Conservation (phyloP, 2,113 vertebrate species). For the Thunnus thynnus region DNA sequence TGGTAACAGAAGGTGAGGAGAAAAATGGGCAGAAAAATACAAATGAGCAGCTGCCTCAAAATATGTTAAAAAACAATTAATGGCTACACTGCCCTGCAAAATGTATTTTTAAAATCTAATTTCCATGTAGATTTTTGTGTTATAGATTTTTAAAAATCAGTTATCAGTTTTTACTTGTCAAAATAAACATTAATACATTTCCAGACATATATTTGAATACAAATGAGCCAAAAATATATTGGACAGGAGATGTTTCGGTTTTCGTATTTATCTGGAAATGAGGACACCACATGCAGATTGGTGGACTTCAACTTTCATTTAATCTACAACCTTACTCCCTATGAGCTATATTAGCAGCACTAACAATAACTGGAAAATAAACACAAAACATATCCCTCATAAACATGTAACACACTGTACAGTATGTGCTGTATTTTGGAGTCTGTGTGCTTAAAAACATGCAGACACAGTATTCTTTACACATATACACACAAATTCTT, state of each 20-base stretch:
- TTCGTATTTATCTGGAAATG: not conserved
- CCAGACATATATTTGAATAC: too few species aligned
- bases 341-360: not conserved
- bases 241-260: not conserved
- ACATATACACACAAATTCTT: not conserved
- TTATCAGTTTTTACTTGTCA: too few species aligned
- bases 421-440: not conserved
- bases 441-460: constrained; percentile 1
- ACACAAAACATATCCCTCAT: not conserved
- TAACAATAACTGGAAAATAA: not conserved
- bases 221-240: too few species aligned
- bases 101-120: too few species aligned
- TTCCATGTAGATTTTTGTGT: too few species aligned
- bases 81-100: too few species aligned
- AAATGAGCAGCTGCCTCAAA: too few species aligned
- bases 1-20: not conserved
- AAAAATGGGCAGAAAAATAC: not conserved
- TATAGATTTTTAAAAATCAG: too few species aligned
- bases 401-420: not conserved
- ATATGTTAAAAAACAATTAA: too few species aligned
- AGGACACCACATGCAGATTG: not conserved
- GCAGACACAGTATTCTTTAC: not conserved
- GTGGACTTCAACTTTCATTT: not conserved
- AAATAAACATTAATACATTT: too few species aligned
- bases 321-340: too few species aligned